Evolutionary conservation across 2,888 invertebrate species (phyloP), one percentile per base, ranked within the genome.

Genomic region (Charanyca ferruginea): DNA sequence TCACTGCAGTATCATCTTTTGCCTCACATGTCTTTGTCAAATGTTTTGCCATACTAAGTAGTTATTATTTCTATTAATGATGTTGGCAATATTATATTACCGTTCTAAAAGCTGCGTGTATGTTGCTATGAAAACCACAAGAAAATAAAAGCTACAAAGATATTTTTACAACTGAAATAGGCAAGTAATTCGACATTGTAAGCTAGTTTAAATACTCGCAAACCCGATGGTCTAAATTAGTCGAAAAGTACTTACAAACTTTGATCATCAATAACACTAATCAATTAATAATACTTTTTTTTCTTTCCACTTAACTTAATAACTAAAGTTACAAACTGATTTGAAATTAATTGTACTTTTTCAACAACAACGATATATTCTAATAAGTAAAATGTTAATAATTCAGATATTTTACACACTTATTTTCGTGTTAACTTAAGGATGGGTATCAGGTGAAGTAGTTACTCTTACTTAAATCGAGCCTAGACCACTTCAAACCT

Each of bases 311-410:
- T 54, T 38, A 13, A 35, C 32, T 60, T 49, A 48, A 35, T 42
- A 44, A 38, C 3, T 18, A 18, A 54, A 58, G 22, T 49, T 41
- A 25, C 22, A 20, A 53, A 44, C 62, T 74, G 47, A 67, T 62
- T 44, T 13, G 54, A 59, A 52, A 13, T 59, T 55, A 79, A 75
- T 74, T 67, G 44, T 47, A 67, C 42, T 79, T 79, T 22, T 35
- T 6, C 8, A 54, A 67, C n/a, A 73, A 74, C 11, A 42, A 8
- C 49, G 32, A 78, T 78, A 54, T 18, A 61, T 47, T 55, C 16
- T 45, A 48, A 62, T 71, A 41, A 23, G 5, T 28, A 9, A n/a
- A 28, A n/a, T 51, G 1, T 47, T 22, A 44, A 42, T 55, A 13
- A 54, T 48, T 52, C 23, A 22, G 1, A 41, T 8, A 42, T 42